Evolutionary conservation across 1,140 invertebrate species (phyloP).

Genomic region (Lordiphosa collinella): DNA sequence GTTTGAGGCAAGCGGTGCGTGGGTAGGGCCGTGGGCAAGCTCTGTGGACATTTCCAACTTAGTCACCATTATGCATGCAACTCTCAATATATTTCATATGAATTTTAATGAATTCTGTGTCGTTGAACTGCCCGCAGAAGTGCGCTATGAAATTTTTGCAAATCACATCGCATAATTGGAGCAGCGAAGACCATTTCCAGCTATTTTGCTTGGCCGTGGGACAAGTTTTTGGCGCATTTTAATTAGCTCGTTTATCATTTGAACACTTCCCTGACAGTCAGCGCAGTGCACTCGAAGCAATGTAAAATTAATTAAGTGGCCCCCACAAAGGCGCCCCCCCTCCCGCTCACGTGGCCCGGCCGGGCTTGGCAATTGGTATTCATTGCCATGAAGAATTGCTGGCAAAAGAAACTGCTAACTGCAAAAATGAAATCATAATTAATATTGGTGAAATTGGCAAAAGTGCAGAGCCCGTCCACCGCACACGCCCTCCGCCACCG

Average conservation of each 20-base stretch:
- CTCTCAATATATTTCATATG: constrained; percentile 75
- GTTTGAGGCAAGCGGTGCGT: constrained; percentile 22
- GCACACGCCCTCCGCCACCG: background rate
- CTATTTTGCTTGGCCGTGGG: constrained; percentile 18
- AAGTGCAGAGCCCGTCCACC: constrained; percentile 21
- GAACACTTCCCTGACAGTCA: constrained; percentile 66
- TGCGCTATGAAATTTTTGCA: constrained; percentile 36
- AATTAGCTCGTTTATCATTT: constrained; percentile 75
- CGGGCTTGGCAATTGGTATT: constrained; percentile 26
- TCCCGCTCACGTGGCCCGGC: no score
- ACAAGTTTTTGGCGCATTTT: constrained; percentile 62
- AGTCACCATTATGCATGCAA: constrained; percentile 76
- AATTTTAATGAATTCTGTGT: constrained; percentile 71
- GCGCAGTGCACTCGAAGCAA: constrained; percentile 46
- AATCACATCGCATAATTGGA: constrained; percentile 70
- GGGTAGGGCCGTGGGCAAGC: constrained; percentile 6
- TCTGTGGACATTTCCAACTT: constrained; percentile 57
- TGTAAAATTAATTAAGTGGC: constrained; percentile 75
- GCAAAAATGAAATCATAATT: constrained; percentile 68
- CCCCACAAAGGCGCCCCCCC: constrained; percentile 38
- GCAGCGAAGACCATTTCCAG: constrained; percentile 17
- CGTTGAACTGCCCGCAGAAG: constrained; percentile 48
- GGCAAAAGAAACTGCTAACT: constrained; percentile 35
- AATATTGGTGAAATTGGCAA: constrained; percentile 72
- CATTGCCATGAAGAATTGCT: constrained; percentile 33